Percentiles rank a stretch among this genome's conserved stretches.
These are phyloP conservation scores for Eulithis testata DNA, from an alignment of 2,888 invertebrate genomes.

Conservation along the genomic window DNA sequence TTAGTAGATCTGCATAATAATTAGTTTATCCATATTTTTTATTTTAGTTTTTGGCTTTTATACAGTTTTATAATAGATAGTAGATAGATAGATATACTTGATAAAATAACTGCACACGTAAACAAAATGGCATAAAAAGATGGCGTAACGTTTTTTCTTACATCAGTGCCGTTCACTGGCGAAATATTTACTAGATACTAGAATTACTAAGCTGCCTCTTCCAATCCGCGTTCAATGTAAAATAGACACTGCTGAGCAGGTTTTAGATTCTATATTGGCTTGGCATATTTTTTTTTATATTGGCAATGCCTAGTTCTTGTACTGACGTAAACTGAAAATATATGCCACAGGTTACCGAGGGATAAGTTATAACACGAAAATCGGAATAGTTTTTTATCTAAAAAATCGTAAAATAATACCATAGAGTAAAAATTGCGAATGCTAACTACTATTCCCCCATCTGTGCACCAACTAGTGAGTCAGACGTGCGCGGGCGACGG, in stretches of 20 bases:
- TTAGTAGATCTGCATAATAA: too few relatives aligned
- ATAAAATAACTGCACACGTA: neutral
- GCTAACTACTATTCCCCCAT: neutral
- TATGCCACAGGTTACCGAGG: too few relatives aligned
- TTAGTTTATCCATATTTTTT: too few relatives aligned
- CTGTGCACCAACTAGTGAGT: conserved; percentile 59
- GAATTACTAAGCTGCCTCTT: conserved; percentile 16
- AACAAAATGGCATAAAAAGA: conserved; percentile 13
- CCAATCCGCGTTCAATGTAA: neutral
- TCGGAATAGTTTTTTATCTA: too few relatives aligned
- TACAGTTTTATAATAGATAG: too few relatives aligned
- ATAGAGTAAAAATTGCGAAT: conserved; percentile 11
- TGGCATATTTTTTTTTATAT: neutral
- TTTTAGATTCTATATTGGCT: conserved; percentile 1
- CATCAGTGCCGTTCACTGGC: conserved; percentile 45
- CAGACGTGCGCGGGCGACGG: conserved; percentile 74
- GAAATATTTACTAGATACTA: conserved; percentile 25
- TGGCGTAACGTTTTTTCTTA: conserved; percentile 46
- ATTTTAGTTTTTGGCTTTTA: too few relatives aligned
- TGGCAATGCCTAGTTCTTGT: too few relatives aligned
- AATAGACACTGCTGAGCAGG: conserved; percentile 1
- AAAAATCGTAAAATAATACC: neutral
- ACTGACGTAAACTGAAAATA: too few relatives aligned
- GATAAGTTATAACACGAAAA: too few relatives aligned
- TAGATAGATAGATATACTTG: too few relatives aligned